phyloP scores from a whole-genome alignment of 2,113 vertebrate species.

The Sisor rabdophorus region DNA sequence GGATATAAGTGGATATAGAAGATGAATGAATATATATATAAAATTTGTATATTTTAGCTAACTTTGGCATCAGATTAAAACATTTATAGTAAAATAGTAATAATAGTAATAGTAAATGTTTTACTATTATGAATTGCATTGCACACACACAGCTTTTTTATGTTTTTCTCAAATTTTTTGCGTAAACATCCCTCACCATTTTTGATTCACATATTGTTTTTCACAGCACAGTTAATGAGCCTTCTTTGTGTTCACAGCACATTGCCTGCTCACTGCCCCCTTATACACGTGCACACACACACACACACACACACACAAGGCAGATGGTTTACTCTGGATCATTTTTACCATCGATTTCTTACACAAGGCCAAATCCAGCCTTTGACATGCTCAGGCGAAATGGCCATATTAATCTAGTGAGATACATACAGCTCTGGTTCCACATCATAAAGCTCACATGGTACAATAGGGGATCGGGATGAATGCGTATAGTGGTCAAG shows the following conservation, averaged over 20 bases:
- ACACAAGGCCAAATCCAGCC: slow-evolving; percentile 55
- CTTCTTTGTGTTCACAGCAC: slow-evolving; percentile 26
- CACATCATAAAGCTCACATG: slow-evolving; percentile 30
- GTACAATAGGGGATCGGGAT: not conserved
- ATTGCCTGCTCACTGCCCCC: slow-evolving; percentile 8
- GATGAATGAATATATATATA: too few species aligned
- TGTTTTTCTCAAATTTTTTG: not conserved
- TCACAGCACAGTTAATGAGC: slow-evolving; percentile 15
- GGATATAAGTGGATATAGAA: too few species aligned
- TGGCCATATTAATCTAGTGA: slow-evolving; percentile 51
- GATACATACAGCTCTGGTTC: slow-evolving; percentile 41
- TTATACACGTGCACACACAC: not conserved
- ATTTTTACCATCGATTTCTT: slow-evolving; percentile 58
- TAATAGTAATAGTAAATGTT: too few species aligned
- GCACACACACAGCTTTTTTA: too few species aligned
- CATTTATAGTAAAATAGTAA: too few species aligned
- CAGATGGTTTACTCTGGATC: slow-evolving; percentile 58
- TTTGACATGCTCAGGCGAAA: slow-evolving; percentile 44
- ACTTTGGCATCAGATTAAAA: slow-evolving; percentile 17
- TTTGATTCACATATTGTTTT: slow-evolving; percentile 8
- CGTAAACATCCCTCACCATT: slow-evolving; percentile 8
- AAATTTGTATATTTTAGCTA: too few species aligned
- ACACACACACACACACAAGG: slow-evolving; percentile 31
- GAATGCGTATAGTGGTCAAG: not conserved
- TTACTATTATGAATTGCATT: not conserved